phyloP scores from a whole-genome alignment of 2,113 vertebrate genomes.

The Lampris megalopsis region DNA sequence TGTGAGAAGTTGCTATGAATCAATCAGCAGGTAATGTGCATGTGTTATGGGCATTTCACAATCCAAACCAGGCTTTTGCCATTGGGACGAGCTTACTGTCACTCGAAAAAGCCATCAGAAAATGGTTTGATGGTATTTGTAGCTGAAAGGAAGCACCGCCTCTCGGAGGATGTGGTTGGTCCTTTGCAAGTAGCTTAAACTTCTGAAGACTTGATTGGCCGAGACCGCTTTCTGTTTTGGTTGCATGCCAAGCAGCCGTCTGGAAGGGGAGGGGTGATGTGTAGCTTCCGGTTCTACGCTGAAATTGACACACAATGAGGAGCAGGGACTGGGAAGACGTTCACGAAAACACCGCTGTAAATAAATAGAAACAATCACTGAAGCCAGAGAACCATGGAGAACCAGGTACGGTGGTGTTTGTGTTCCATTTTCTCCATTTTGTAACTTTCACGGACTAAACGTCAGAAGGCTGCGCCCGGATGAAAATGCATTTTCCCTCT shows the following conservation, averaged over 20 bases:
- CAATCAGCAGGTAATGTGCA: conserved; percentile 74
- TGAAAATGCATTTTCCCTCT: conserved; percentile 66
- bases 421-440: conserved; percentile 40
- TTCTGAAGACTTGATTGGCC: conserved; percentile 70
- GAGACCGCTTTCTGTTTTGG: conserved; percentile 82
- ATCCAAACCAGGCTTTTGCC: conserved; percentile 69
- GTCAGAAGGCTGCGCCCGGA: conserved; percentile 42
- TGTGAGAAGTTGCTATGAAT: conserved; percentile 12
- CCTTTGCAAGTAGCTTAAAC: conserved; percentile 51
- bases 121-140: conserved; percentile 80
- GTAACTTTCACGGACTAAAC: conserved; percentile 54
- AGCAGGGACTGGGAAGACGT: conserved; percentile 83
- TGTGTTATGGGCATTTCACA: conserved; percentile 73
- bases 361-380: conserved; percentile 82
- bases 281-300: conserved; percentile 86
- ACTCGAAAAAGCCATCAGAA: conserved; percentile 73
- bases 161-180: conserved; percentile 41
- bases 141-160: conserved; percentile 67
- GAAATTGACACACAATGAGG: conserved; percentile 89
- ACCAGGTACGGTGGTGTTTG: conserved; percentile 85
- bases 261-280: conserved; percentile 82
- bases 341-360: conserved; percentile 82
- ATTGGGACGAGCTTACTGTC: conserved; percentile 75
- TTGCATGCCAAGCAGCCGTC: conserved; percentile 78
- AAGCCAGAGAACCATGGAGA: conserved; percentile 88